phyloP scores from a whole-genome alignment of 2,888 invertebrate genomes.

The Oxycera nigricornis region DNA sequence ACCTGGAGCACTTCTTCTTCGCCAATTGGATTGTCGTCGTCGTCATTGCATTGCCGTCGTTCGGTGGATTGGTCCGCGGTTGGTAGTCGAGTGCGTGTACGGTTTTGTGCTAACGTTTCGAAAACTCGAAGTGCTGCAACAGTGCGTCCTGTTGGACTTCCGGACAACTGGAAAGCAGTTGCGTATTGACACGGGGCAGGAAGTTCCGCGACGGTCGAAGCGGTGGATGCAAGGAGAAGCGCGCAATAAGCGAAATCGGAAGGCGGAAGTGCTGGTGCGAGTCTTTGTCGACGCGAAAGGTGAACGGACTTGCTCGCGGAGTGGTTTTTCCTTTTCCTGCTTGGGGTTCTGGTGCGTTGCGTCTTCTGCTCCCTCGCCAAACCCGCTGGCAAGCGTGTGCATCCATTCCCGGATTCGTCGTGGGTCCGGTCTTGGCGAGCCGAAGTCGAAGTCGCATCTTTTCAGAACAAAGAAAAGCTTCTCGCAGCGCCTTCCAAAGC shows the following conservation, averaged over 20 bases:
- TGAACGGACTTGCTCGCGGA: slow-evolving; percentile 4
- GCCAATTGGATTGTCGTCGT: neutral
- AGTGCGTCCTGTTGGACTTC: neutral
- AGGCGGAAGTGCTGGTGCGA: neutral
- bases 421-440: neutral
- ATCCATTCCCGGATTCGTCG: neutral
- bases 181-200: neutral
- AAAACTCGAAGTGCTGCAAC: neutral
- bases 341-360: neutral
- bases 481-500: neutral
- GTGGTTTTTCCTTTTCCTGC: neutral
- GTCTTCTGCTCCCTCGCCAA: neutral
- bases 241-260: neutral
- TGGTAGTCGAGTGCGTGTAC: neutral
- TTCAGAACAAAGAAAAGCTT: slow-evolving; percentile 27
- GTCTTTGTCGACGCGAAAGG: neutral
- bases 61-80: slow-evolving; percentile 6
- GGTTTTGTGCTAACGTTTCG: neutral
- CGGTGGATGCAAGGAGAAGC: neutral
- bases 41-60: slow-evolving; percentile 2
- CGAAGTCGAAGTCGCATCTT: neutral
- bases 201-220: neutral
- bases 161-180: neutral
- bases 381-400: neutral
- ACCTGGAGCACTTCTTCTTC: neutral